Evolutionary conservation across 2,888 invertebrate genomes (phyloP).

Genomic region (Portevinia maculata): DNA sequence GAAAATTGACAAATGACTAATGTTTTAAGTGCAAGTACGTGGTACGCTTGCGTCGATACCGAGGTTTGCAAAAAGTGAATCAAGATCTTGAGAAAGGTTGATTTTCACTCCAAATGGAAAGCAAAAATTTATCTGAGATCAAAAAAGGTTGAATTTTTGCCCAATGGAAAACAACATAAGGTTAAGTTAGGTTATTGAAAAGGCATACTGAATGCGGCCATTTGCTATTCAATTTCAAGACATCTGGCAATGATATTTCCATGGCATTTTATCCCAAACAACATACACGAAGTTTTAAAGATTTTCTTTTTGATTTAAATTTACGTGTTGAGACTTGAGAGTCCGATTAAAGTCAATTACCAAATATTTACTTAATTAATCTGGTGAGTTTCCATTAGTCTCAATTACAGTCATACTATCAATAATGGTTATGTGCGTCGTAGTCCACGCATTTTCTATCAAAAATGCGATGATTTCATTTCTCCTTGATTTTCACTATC

Average conservation of each 20-base stretch:
- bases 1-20: no score
- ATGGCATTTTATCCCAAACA: constrained; percentile 75
- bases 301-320: constrained; percentile 60
- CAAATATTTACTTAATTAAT: constrained; percentile 43
- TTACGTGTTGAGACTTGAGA: constrained; percentile 51
- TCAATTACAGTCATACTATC: background rate
- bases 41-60: no score
- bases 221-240: constrained; percentile 10
- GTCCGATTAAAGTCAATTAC: constrained; percentile 42
- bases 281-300: constrained; percentile 60
- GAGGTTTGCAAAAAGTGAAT: no score
- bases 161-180: no score
- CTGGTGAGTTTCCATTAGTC: constrained; percentile 48
- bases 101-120: no score
- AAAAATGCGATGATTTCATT: constrained; percentile 81
- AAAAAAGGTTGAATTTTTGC: no score
- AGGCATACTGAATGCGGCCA: constrained; percentile 36
- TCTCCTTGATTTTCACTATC: constrained; percentile 76
- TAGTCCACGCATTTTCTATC: constrained; percentile 56
- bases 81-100: no score
- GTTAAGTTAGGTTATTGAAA: no score
- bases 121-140: no score
- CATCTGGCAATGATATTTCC: constrained; percentile 70
- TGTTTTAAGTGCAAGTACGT: no score
- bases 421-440: constrained; percentile 51